Conservation (phyloP, 2,113 vertebrate species). For the Noturus placidus region DNA sequence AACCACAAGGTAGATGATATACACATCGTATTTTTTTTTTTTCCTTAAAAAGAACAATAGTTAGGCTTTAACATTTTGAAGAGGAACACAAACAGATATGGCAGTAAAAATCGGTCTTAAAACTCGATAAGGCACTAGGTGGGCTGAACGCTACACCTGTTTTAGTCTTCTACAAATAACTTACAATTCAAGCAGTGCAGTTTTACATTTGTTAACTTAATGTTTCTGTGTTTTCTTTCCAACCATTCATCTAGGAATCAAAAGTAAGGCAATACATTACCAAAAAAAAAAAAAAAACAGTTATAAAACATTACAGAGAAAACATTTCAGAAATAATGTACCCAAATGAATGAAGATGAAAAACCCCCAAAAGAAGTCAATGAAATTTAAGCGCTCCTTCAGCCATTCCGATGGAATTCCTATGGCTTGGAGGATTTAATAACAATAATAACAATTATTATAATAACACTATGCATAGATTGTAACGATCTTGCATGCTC, state of each 20-base stretch:
- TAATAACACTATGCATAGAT: slow-evolving; percentile 86
- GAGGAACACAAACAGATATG: slow-evolving; percentile 75
- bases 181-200: slow-evolving; percentile 99
- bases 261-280: slow-evolving; percentile 92
- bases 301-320: slow-evolving; percentile 54
- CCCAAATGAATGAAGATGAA: slow-evolving; percentile 67
- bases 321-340: slow-evolving; percentile 85
- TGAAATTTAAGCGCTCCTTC: slow-evolving; percentile 84
- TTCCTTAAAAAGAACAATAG: not conserved
- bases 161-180: slow-evolving; percentile 98
- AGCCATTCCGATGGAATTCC: slow-evolving; percentile 82
- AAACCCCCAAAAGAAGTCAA: slow-evolving; percentile 58
- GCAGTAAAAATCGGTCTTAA: slow-evolving; percentile 79
- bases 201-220: slow-evolving; percentile 98
- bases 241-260: slow-evolving; percentile 83
- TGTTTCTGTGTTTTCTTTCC: slow-evolving; percentile 84
- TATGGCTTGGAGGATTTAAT: slow-evolving; percentile 90
- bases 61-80: slow-evolving; percentile 55
- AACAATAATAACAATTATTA: slow-evolving; percentile 71
- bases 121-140: slow-evolving; percentile 91
- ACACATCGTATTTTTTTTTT: not conserved
- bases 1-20: slow-evolving; percentile 1
- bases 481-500: slow-evolving; percentile 82
- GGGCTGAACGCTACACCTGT: slow-evolving; percentile 84
- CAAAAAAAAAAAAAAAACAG: slow-evolving; percentile 64